Base-by-base conservation (phyloP, 2,888 invertebrate species). In the Thereva nobilitata region DNA sequence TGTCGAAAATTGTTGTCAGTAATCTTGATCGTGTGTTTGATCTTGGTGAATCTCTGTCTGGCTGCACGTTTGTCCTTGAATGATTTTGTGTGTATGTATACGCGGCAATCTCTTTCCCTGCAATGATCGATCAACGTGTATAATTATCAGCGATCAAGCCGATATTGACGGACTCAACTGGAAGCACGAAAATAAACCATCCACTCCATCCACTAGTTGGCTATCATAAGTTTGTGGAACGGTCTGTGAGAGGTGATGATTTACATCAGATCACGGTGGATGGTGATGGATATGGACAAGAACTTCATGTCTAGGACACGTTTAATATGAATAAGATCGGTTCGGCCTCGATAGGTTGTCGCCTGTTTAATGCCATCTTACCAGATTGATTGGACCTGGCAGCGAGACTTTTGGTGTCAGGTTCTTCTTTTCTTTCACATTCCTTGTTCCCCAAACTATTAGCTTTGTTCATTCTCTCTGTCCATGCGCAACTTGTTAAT, bases 21-120 rank as follows among this genome's bases (percentile, higher is more conserved):
- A 49, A 61, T 61, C 50, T 61, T 61, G 61, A 61, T 61, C 61
- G 61, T 61, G 41, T 61, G 61, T 61, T 61, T 61, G 50, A 61
- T 61, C 61, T 35, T 10, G 42, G 10, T 38, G 61, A 61, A 35
- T 61, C 41, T 53, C 50, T 23, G 38, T 53, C 41, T 35, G 49
- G 40, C 40, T 41, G 47, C 49, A 50, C 41, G 42, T 37, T 23
- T 37, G n/a, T 40, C 41, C 50, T 49, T 56, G 42, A 41, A 7
- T 56, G 41, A 41, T 10, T 40, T 38, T 40, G 41, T 40, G 23
- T 23, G 23, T 23, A 2, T 23, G 23, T 23, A 23, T 23, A 23
- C 2, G 23, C 23, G 23, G 23, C 23, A 23, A 23, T 23, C 23
- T 23, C 23, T 23, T 23, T 23, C 42, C 50, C 9, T 49, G 5